A percentile compares a stretch with the other conserved stretches of the same genome.
These are phyloP conservation scores for Antheraea pernyi DNA, from an alignment of 1,140 invertebrate genomes.

Conservation along the genomic window DNA sequence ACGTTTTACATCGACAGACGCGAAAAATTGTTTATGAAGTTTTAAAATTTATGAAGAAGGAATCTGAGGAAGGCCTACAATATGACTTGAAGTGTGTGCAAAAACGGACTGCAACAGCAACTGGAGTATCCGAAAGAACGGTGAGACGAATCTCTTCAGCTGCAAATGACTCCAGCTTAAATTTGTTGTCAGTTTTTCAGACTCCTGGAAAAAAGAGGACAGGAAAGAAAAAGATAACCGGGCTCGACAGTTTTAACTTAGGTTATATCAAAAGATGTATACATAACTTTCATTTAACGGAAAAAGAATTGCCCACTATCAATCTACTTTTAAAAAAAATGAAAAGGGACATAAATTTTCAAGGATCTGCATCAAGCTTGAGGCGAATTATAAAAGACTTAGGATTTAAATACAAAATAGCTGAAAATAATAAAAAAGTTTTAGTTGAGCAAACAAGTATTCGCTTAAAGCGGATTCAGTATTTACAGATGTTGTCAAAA, in stretches of 20 bases:
- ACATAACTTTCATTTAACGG: neutral
- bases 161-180: neutral
- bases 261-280: neutral
- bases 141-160: neutral
- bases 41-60: conserved; percentile 14
- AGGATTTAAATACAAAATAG: conserved; percentile 18
- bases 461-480: too few species aligned
- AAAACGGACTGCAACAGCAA: conserved; percentile 6
- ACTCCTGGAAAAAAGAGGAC: conserved; percentile 10
- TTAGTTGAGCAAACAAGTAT: too few species aligned
- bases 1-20: conserved; percentile 10
- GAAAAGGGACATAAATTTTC: neutral
- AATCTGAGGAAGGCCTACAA: conserved; percentile 5
- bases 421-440: conserved; percentile 12
- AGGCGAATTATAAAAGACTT: conserved; percentile 17
- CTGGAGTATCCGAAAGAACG: conserved; percentile 6
- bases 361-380: neutral
- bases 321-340: neutral
- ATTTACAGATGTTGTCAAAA: too few species aligned
- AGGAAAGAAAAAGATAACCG: neutral
- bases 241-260: conserved; percentile 6
- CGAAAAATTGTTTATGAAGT: conserved; percentile 12
- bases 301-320: neutral
- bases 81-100: neutral
- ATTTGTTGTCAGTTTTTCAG: neutral